Evolutionary conservation across 2,113 vertebrate genomes (phyloP).

Genomic region (Podarcis muralis): DNA sequence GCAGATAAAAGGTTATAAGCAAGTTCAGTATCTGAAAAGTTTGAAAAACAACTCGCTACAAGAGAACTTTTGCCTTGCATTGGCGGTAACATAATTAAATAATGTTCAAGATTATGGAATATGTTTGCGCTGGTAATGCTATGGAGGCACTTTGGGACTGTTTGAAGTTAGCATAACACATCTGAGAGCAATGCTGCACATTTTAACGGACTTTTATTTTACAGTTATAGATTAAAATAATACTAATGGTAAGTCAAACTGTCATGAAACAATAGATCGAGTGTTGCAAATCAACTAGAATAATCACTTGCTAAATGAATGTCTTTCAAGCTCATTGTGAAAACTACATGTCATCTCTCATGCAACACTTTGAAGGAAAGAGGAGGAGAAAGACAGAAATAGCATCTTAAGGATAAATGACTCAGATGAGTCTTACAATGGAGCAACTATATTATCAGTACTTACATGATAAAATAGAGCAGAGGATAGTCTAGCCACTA

Average conservation of each 20-base stretch:
- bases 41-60: neutral
- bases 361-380: neutral
- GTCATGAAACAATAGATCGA: neutral
- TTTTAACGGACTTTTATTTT: neutral
- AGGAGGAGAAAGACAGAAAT: neutral
- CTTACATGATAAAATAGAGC: conserved; percentile 34
- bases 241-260: neutral
- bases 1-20: neutral
- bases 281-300: neutral
- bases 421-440: neutral
- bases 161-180: neutral
- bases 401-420: neutral
- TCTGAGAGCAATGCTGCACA: neutral
- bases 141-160: neutral
- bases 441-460: neutral
- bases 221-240: neutral
- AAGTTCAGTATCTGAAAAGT: neutral
- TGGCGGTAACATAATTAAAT: neutral
- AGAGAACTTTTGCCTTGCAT: neutral
- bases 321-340: neutral
- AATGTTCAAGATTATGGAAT: neutral
- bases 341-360: neutral
- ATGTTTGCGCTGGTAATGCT: neutral
- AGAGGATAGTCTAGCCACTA: neutral
- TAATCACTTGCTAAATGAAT: rapidly evolving